Conservation (phyloP, 2,113 vertebrate genomes). For the Okapia johnstoni region DNA sequence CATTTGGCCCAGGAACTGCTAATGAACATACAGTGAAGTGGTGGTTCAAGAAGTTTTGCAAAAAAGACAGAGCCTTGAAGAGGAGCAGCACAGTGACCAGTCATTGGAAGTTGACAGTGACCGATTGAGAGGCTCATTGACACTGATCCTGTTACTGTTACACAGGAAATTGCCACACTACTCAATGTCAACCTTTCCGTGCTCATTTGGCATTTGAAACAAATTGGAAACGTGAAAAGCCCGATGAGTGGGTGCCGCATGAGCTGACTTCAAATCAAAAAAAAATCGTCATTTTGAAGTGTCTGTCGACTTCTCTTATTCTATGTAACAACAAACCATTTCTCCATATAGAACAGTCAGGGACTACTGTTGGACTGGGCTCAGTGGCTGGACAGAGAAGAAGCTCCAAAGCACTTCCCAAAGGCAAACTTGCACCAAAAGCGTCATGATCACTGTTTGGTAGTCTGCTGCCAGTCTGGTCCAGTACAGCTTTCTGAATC, state of each 20-base stretch:
- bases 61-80: not conserved
- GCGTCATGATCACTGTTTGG: not conserved
- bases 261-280: not conserved
- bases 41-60: not conserved
- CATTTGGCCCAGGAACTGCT: not conserved
- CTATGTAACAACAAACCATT: not conserved
- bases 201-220: not conserved
- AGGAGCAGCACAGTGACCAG: not conserved
- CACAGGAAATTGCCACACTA: not conserved
- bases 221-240: not conserved
- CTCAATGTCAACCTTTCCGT: not conserved
- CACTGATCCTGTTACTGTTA: not conserved
- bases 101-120: not conserved
- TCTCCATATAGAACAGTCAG: not conserved
- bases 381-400: not conserved
- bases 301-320: not conserved
- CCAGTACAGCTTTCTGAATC: not conserved
- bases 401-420: not conserved
- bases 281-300: not conserved
- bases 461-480: not conserved
- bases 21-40: not conserved
- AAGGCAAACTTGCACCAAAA: not conserved
- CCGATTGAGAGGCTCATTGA: not conserved
- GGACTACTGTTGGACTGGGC: not conserved
- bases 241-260: not conserved